Conservation (phyloP, 2,888 invertebrate genomes). For the Rhingia rostrata region DNA sequence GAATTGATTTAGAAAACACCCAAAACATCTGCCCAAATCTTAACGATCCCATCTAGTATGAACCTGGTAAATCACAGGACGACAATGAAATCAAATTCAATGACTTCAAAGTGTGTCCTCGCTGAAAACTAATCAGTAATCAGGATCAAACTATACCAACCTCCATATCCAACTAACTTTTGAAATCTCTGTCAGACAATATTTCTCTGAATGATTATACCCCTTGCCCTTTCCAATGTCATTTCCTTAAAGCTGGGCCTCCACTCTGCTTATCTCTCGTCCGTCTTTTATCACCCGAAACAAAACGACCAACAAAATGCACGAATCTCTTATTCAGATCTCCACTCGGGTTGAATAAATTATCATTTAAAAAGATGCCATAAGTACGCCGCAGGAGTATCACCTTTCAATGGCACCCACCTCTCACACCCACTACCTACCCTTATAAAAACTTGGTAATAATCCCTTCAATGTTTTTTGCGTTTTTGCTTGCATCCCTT, state of each 20-base stretch:
- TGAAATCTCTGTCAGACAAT: constrained; percentile 43
- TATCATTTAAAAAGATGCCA: constrained; percentile 74
- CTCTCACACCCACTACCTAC: constrained; percentile 22
- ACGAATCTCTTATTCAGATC: constrained; percentile 68
- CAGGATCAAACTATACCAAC: constrained; percentile 3
- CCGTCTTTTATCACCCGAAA: constrained; percentile 55
- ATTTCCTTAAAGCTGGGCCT: constrained; percentile 45
- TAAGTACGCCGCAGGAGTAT: constrained; percentile 74
- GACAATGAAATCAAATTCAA: neutral
- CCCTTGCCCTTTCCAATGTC: constrained; percentile 61
- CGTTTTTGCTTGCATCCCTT: constrained; percentile 31
- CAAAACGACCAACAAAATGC: constrained; percentile 64
- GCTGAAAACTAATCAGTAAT: constrained; percentile 3
- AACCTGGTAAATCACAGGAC: neutral
- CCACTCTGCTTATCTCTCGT: constrained; percentile 44
- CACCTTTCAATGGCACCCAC: constrained; percentile 69
- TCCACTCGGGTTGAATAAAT: constrained; percentile 71
- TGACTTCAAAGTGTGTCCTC: neutral
- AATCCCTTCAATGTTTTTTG: constrained; percentile 64
- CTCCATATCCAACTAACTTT: constrained; percentile 7
- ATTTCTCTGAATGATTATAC: constrained; percentile 53
- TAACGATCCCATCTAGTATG: neutral
- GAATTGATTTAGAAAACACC: neutral
- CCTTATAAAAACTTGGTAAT: constrained; percentile 62
- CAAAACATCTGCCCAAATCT: neutral